phyloP scores from a whole-genome alignment of 2,888 invertebrate genomes.

The Calameuta pallipes region DNA sequence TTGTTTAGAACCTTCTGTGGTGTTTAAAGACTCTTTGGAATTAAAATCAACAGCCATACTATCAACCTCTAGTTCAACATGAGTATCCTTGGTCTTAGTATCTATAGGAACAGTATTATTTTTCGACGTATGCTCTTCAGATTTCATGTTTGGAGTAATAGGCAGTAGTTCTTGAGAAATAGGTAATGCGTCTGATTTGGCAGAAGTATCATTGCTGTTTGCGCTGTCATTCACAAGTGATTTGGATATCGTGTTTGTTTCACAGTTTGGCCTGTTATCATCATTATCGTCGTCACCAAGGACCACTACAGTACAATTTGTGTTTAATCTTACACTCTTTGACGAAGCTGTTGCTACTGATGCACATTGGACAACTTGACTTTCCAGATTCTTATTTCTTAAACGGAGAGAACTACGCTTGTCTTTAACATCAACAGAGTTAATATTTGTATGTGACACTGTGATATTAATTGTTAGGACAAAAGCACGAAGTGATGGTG shows the following conservation, averaged over 20 bases:
- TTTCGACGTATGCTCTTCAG: neutral
- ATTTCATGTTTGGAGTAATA: neutral
- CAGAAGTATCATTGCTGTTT: neutral
- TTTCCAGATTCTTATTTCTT: neutral
- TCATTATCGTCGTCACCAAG: neutral
- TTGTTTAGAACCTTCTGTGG: neutral
- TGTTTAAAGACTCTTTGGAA: neutral
- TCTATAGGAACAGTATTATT: neutral
- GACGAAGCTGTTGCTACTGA: neutral
- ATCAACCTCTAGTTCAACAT: neutral
- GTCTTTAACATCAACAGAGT: neutral
- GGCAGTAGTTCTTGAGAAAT: neutral
- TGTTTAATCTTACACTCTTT: neutral
- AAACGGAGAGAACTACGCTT: neutral
- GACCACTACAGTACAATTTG: neutral
- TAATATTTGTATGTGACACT: neutral
- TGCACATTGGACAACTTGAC: neutral
- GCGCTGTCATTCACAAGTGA: neutral
- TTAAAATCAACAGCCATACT: neutral
- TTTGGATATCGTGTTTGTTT: neutral
- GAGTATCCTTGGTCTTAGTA: neutral
- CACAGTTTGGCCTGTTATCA: neutral
- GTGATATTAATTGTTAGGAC: slow-evolving; percentile 50
- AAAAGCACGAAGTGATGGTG: slow-evolving; percentile 54
- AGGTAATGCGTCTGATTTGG: neutral